Conservation (phyloP, 1,140 invertebrate species). For the Drosophila seguyi region DNA sequence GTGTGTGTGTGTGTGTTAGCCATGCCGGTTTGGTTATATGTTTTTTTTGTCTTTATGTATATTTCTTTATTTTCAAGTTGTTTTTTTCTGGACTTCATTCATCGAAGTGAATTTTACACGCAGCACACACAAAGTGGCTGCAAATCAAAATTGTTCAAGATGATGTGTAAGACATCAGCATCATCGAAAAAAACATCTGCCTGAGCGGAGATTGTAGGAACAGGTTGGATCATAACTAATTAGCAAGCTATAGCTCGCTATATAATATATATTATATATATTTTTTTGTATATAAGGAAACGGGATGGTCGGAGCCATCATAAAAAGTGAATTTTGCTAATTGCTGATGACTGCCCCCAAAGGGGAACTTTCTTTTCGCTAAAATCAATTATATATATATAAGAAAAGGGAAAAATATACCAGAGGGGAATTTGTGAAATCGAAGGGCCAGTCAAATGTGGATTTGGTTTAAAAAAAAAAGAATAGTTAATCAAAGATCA, state of each 20-base stretch:
- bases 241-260: constrained; percentile 8
- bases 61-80: constrained; percentile 5
- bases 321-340: constrained; percentile 33
- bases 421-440: neutral
- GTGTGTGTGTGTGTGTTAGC: constrained; percentile 36
- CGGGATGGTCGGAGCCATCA: constrained; percentile 4
- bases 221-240: constrained; percentile 50
- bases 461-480: neutral
- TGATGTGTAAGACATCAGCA: constrained; percentile 10
- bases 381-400: constrained; percentile 30
- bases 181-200: constrained; percentile 25
- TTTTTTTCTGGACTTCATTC: constrained; percentile 45
- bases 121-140: constrained; percentile 24
- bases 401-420: neutral
- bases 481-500: neutral
- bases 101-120: constrained; percentile 56
- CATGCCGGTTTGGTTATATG: constrained; percentile 45
- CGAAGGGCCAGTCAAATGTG: neutral
- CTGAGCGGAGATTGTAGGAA: constrained; percentile 6
- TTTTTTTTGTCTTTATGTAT: constrained; percentile 4
- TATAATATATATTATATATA: neutral
- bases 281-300: neutral
- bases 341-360: neutral
- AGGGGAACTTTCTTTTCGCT: constrained; percentile 36
- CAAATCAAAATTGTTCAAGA: constrained; percentile 41